phyloP scores from a whole-genome alignment of 2,113 vertebrate species.

The Damaliscus lunatus region DNA sequence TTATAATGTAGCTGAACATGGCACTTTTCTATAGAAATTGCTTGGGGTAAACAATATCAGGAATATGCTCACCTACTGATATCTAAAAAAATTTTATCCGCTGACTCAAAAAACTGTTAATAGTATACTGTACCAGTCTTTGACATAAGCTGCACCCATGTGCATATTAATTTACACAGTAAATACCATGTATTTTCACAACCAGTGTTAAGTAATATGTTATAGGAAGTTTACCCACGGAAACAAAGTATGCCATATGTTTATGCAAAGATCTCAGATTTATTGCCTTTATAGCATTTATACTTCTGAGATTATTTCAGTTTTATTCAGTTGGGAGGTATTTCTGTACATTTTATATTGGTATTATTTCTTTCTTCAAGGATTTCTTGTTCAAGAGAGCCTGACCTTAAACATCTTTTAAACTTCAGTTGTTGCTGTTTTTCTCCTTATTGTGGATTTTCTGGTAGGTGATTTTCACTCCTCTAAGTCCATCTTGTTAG shows the following conservation, averaged over 20 bases:
- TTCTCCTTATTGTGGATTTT: background rate
- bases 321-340: background rate
- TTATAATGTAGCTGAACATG: background rate
- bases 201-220: background rate
- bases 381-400: background rate
- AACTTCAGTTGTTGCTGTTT: background rate
- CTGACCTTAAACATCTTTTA: background rate
- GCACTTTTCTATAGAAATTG: background rate
- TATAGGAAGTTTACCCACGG: background rate
- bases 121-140: background rate
- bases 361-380: background rate
- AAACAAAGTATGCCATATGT: background rate
- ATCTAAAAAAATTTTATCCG: background rate
- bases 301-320: background rate
- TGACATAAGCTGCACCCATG: background rate
- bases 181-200: background rate
- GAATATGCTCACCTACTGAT: background rate
- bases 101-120: background rate
- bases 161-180: background rate
- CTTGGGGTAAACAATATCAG: background rate
- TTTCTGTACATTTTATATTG: background rate
- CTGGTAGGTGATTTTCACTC: background rate
- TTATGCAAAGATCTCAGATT: background rate
- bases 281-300: background rate
- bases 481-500: background rate